A percentile compares a stretch with the other conserved stretches of the same genome.
These are phyloP conservation scores for Eurosta solidaginis DNA, from an alignment of 1,140 invertebrate species.

Conservation along the genomic window DNA sequence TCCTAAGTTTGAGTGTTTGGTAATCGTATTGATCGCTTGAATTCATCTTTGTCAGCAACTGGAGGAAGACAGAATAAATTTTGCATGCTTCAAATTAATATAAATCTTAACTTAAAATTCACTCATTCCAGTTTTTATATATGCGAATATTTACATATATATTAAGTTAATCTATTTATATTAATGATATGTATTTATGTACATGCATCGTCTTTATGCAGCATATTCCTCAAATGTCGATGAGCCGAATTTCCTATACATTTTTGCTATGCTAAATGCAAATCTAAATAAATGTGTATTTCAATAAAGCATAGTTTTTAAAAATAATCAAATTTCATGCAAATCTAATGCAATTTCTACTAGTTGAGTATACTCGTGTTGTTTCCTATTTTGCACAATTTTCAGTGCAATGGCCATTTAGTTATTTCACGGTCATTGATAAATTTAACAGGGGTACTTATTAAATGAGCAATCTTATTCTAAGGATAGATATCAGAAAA, in stretches of 20 bases:
- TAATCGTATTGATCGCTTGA: too few species aligned
- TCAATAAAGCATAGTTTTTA: not conserved
- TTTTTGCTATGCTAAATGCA: constrained; percentile 10
- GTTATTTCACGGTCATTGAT: constrained; percentile 3
- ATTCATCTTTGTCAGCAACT: too few species aligned
- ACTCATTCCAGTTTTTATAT: too few species aligned
- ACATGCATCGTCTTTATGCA: not conserved
- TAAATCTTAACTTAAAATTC: too few species aligned
- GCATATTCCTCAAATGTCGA: not conserved
- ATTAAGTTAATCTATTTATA: too few species aligned
- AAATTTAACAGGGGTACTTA: not conserved
- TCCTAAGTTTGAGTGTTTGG: too few species aligned
- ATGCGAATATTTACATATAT: too few species aligned
- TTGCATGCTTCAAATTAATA: too few species aligned
- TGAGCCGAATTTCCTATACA: not conserved
- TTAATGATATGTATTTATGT: too few species aligned
- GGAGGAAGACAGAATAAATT: too few species aligned
- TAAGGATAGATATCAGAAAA: too few species aligned
- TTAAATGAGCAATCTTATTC: too few species aligned
- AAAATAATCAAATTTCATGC: not conserved
- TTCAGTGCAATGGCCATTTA: constrained; percentile 10
- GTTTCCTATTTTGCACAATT: not conserved
- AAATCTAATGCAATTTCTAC: not conserved
- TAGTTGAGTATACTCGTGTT: not conserved
- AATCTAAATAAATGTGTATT: not conserved